Base-by-base conservation (phyloP, 35 echinoderm and acorn worm species). In the Amphiura filiformis region DNA sequence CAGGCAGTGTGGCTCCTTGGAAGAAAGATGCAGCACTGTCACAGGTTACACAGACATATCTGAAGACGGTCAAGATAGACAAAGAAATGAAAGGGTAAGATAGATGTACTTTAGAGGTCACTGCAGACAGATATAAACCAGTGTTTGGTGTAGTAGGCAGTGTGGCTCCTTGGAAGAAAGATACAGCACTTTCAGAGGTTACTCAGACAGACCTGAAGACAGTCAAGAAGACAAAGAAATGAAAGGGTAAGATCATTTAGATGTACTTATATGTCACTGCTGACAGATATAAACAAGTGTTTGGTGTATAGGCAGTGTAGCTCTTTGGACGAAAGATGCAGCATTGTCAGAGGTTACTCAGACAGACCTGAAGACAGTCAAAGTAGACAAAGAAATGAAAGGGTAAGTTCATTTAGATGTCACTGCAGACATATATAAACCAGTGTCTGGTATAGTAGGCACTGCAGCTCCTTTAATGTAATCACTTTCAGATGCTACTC, bases 151-250 rank as follows among this genome's bases (percentile, higher is more conserved):
- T 99, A 92, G 93, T 13, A 92, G 96, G 22, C 17, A 95, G 93
- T 77, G 93, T 99, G 7, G 96, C 96, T 42, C 90, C 96, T 7
- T 99, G 96, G 96, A 94, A 90, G 49, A 99, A 95, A 70, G 86
- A 99, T 18, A 80, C 81, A 17, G 96, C 96, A 37, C 70, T 99
- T 0, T 78, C 96, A 15, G 86, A 95, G 90, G n/a, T n/a, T n/a
- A n/a, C n/a, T n/a, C n/a, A n/a, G n/a, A n/a, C n/a, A n/a, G n/a
- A n/a, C n/a, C n/a, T 94, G 22, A 36, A 83, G 4, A 94, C 92
- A 13, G 44, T 90, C 22, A 94, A 94, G 64, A 42, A 12, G 64
- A 89, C 39, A 37, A 35, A 52, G 81, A 83, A 39, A 42, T 47
- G 18, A 33, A 49, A 15, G 52, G 81, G 81, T 83, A 17, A 61